Conservation (phyloP, 1,140 invertebrate genomes). For the Trachymyrmex cornetzi region DNA sequence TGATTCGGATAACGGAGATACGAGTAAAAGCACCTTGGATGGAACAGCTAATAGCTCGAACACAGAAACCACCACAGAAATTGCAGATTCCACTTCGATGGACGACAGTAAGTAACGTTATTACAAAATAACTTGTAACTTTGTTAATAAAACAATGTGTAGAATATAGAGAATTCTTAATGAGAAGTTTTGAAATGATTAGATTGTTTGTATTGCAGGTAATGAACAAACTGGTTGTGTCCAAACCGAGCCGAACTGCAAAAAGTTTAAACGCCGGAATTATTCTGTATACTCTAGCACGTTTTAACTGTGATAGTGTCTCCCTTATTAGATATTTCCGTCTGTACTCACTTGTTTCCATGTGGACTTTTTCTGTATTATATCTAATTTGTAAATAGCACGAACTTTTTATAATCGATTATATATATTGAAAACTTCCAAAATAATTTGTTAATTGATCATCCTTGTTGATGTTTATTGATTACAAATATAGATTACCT, state of each 20-base stretch:
- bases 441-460: slow-evolving; percentile 10
- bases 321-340: neutral
- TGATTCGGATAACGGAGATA: slow-evolving; percentile 45
- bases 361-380: slow-evolving; percentile 4
- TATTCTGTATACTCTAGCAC: slow-evolving; percentile 81
- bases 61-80: neutral
- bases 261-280: slow-evolving; percentile 84
- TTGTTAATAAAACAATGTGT: neutral
- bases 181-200: slow-evolving; percentile 21
- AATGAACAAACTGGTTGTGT: slow-evolving; percentile 34
- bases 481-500: neutral
- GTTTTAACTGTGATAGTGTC: slow-evolving; percentile 44
- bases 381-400: slow-evolving; percentile 38
- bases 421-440: neutral
- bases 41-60: slow-evolving; percentile 23
- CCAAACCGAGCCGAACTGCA: slow-evolving; percentile 75
- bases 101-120: slow-evolving; percentile 55
- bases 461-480: neutral
- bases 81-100: slow-evolving; percentile 43
- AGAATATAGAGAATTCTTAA: slow-evolving; percentile 16
- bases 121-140: neutral
- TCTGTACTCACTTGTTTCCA: neutral
- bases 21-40: slow-evolving; percentile 39
- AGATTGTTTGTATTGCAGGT: slow-evolving; percentile 63
- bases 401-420: neutral